Conservation (phyloP, 2,888 invertebrate genomes). For the Cheilosia vernalis region DNA sequence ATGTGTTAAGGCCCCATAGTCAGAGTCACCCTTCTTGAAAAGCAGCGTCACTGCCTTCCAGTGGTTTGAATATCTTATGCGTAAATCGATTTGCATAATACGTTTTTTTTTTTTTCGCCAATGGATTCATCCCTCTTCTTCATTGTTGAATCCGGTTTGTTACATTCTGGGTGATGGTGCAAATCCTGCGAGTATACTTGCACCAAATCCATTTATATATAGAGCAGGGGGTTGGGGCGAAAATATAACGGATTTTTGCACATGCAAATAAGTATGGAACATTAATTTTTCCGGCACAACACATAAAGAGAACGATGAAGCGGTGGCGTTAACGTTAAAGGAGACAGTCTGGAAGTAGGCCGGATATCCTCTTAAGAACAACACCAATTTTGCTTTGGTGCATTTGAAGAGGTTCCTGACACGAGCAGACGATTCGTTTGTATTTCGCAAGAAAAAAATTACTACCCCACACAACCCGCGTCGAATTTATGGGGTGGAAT, state of each 20-base stretch:
- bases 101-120: constrained; percentile 30
- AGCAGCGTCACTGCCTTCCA: constrained; percentile 47
- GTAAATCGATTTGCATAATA: constrained; percentile 74
- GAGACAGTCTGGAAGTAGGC: constrained; percentile 47
- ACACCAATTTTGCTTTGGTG: constrained; percentile 68
- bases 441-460: neutral
- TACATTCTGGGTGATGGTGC: constrained; percentile 57
- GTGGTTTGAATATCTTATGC: constrained; percentile 54
- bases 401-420: constrained; percentile 50
- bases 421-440: constrained; percentile 29
- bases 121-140: constrained; percentile 26
- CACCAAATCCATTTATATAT: constrained; percentile 32
- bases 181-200: constrained; percentile 64
- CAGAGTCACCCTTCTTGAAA: constrained; percentile 11
- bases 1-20: neutral
- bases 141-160: constrained; percentile 55
- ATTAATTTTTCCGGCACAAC: constrained; percentile 64
- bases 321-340: constrained; percentile 2
- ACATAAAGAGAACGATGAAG: constrained; percentile 20
- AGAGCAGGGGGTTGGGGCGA: neutral
- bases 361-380: constrained; percentile 64
- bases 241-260: constrained; percentile 69
- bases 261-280: constrained; percentile 73
- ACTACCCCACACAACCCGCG: neutral
- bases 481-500: constrained; percentile 60